Conservation (phyloP, 2,113 vertebrate genomes). For the Larimichthys polyactis region DNA sequence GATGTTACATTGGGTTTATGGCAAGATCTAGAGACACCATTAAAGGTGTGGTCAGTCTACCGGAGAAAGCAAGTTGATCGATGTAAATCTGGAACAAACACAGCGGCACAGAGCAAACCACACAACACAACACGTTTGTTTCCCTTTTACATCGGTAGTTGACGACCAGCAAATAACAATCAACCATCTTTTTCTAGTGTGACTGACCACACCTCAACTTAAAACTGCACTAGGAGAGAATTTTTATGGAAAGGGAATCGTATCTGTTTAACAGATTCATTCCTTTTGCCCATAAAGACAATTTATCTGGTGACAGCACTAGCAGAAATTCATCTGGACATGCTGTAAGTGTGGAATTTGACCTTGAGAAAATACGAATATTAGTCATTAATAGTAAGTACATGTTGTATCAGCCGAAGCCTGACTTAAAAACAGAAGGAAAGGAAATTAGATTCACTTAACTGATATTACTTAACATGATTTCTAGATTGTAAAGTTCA, state of each 20-base stretch:
- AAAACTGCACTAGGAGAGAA: slow-evolving; percentile 66
- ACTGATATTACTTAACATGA: not conserved
- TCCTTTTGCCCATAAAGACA: slow-evolving; percentile 14
- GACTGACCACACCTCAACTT: slow-evolving; percentile 10
- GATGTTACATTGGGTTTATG: slow-evolving; percentile 15
- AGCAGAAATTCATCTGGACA: not conserved
- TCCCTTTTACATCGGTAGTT: too few species aligned
- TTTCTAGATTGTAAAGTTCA: not conserved
- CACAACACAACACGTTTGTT: too few species aligned
- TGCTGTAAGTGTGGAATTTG: not conserved
- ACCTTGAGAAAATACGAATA: not conserved
- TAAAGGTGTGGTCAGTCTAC: not conserved
- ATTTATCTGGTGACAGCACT: slow-evolving; percentile 4
- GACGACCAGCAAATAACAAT: too few species aligned
- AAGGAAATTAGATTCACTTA: not conserved
- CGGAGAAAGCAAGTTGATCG: too few species aligned
- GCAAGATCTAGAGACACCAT: slow-evolving; percentile 6
- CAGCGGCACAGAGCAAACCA: too few species aligned
- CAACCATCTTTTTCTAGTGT: too few species aligned
- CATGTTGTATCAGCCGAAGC: not conserved
- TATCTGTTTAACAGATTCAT: not conserved
- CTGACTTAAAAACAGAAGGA: not conserved
- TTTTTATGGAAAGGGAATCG: slow-evolving; percentile 14
- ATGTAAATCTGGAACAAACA: too few species aligned
- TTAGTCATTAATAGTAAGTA: not conserved